Evolutionary conservation across 1,140 invertebrate species (phyloP).

Genomic region (Drosophila equinoxialis): DNA sequence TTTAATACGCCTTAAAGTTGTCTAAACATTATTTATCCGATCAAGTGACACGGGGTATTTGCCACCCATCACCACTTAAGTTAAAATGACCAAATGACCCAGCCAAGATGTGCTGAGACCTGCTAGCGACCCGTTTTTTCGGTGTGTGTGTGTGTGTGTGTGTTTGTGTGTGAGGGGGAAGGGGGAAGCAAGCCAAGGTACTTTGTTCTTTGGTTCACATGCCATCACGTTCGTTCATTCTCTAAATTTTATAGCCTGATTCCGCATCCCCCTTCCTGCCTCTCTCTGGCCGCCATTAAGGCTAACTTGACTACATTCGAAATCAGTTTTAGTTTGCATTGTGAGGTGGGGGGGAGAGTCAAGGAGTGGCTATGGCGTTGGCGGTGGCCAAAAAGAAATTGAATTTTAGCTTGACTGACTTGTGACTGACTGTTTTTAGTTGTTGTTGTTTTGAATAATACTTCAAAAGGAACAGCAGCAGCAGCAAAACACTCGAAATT

Average conservation of each 20-base stretch:
- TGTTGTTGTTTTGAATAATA: slow-evolving; percentile 18
- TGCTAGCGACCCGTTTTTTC: background rate
- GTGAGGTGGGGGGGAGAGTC: background rate
- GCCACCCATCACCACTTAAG: slow-evolving; percentile 17
- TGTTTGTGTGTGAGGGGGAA: too few species aligned
- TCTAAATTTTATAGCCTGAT: slow-evolving; percentile 38
- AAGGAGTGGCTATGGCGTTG: background rate
- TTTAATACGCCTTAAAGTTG: slow-evolving; percentile 4
- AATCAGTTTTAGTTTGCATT: slow-evolving; percentile 79
- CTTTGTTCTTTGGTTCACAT: slow-evolving; percentile 57
- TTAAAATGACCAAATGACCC: slow-evolving; percentile 25
- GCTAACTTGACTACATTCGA: slow-evolving; percentile 55
- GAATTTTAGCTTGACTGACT: slow-evolving; percentile 69
- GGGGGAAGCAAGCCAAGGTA: slow-evolving; percentile 5
- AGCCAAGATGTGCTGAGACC: slow-evolving; percentile 8
- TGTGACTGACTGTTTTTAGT: slow-evolving; percentile 35
- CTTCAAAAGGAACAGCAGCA: slow-evolving; percentile 22
- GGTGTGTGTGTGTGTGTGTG: too few species aligned
- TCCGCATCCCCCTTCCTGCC: too few species aligned
- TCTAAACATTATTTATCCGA: slow-evolving; percentile 6
- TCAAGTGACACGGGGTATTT: slow-evolving; percentile 4
- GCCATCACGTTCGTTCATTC: slow-evolving; percentile 51
- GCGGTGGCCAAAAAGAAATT: slow-evolving; percentile 61
- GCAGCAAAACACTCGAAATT: slow-evolving; percentile 58
- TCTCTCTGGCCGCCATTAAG: background rate